These are phyloP conservation scores for Porites lobata DNA, from an alignment of 92 coral and sea anemone genomes.

Conservation along the genomic window DNA sequence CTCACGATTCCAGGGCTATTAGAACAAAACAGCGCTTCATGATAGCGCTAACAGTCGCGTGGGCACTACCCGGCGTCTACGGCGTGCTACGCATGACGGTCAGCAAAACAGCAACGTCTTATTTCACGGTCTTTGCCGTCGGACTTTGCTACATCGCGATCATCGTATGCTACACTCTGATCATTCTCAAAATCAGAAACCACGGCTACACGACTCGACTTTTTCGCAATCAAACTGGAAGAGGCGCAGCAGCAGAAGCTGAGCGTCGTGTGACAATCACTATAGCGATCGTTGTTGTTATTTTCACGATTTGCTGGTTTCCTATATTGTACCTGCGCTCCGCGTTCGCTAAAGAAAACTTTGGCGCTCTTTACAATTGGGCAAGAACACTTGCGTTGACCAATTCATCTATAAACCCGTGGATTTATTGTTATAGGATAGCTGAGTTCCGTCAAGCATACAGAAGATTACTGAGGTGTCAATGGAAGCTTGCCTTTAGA, in stretches of 20 bases:
- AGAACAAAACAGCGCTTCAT: conserved; percentile 72
- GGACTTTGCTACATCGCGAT: conserved; percentile 74
- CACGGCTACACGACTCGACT: conserved; percentile 65
- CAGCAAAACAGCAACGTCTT: conserved; percentile 70
- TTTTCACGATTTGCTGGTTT: conserved; percentile 80
- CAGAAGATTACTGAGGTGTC: conserved; percentile 70
- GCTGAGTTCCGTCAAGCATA: conserved; percentile 88
- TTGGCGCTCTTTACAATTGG: conserved; percentile 87
- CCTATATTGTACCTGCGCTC: conserved; percentile 79
- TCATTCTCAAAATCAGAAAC: conserved; percentile 64
- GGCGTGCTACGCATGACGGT: conserved; percentile 75
- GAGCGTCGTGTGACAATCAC: conserved; percentile 87
- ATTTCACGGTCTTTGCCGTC: conserved; percentile 73
- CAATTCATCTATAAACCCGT: conserved; percentile 87
- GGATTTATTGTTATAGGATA: conserved; percentile 87
- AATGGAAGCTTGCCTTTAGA: conserved; percentile 61
- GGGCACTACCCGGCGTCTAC: conserved; percentile 81
- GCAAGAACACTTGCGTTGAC: conserved; percentile 86
- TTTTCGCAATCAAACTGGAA: conserved; percentile 44
- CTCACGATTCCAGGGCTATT: conserved; percentile 64
- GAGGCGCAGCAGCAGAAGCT: conserved; percentile 28
- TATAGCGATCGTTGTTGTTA: conserved; percentile 72
- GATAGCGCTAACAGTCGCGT: conserved; percentile 61
- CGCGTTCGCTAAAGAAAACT: conserved; percentile 62
- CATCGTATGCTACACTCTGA: conserved; percentile 73